Evolutionary conservation across 2,113 vertebrate species (phyloP).

Genomic region (Saccopteryx bilineata): DNA sequence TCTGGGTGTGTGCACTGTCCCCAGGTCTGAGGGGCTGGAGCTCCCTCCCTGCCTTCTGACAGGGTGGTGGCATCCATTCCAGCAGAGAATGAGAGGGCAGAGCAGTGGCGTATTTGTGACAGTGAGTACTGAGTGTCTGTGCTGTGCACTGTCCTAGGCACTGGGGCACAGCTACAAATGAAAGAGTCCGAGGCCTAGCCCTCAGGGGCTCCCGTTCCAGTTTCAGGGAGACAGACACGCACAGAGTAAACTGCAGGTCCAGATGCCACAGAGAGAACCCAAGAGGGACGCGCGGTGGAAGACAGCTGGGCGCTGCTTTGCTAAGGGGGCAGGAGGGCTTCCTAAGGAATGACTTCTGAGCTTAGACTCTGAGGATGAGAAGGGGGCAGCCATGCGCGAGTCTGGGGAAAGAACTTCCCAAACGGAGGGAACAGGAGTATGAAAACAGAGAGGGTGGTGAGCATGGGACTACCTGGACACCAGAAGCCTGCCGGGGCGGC

Average conservation of each 20-base stretch:
- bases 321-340: not conserved
- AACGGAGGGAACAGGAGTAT: not conserved
- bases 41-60: not conserved
- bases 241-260: not conserved
- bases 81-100: not conserved
- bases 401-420: not conserved
- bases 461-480: no score
- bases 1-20: not conserved
- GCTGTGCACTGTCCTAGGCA: not conserved
- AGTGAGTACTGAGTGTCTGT: not conserved
- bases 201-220: not conserved
- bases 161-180: no score
- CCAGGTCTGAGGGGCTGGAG: not conserved
- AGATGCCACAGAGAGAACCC: not conserved
- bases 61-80: not conserved
- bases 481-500: not conserved
- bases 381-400: not conserved
- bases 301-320: not conserved
- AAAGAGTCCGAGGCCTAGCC: not conserved
- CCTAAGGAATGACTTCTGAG: not conserved
- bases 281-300: not conserved
- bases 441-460: not conserved
- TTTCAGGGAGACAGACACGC: not conserved
- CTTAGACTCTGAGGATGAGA: not conserved
- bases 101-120: no score